phyloP scores from a whole-genome alignment of 2,113 vertebrate genomes.

The Andinoacara biseriatus region DNA sequence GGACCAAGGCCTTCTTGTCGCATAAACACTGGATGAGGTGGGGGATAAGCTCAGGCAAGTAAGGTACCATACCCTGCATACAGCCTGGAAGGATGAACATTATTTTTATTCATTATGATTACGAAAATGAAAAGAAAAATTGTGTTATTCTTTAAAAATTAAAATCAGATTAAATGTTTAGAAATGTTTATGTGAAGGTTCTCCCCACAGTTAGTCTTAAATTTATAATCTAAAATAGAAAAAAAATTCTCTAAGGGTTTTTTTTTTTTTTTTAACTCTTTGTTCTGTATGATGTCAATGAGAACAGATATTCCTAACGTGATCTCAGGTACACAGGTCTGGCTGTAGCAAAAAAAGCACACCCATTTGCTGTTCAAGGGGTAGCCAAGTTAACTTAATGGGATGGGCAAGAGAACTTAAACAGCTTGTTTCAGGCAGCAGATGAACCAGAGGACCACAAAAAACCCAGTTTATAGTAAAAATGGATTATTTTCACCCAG shows the following conservation, averaged over 20 bases:
- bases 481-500: not conserved
- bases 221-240: accelerated
- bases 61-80: slow-evolving; percentile 98
- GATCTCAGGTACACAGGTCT: not conserved
- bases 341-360: not conserved
- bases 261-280: not conserved
- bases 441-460: not conserved
- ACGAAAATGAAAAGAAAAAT: not conserved
- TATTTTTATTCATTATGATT: not conserved
- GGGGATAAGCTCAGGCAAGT: slow-evolving; percentile 92
- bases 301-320: not conserved
- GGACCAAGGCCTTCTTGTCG: slow-evolving; percentile 92
- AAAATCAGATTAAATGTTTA: not conserved
- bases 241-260: too few relatives aligned
- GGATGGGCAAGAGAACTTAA: accelerated
- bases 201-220: not conserved
- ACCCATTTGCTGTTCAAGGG: not conserved
- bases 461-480: not conserved
- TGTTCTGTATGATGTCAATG: not conserved
- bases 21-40: slow-evolving; percentile 93
- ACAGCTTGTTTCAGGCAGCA: not conserved
- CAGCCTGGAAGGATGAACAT: slow-evolving; percentile 79
- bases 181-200: not conserved
- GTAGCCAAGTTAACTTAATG: not conserved
- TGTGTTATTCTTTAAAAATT: not conserved